Conservation (phyloP, 2,113 vertebrate genomes). For the Loxodonta africana region DNA sequence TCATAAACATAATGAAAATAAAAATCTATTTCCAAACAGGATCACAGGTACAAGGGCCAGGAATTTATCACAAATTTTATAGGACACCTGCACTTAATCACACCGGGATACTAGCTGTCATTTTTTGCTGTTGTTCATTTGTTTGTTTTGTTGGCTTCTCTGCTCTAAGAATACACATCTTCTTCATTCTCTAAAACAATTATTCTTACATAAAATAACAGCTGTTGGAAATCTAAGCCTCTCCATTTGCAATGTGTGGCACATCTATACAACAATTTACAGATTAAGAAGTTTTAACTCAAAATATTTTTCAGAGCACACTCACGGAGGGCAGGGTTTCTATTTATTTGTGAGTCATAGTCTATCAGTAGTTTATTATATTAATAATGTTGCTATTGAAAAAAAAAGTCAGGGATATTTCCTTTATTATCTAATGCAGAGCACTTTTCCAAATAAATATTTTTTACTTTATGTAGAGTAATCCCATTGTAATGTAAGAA, state of each 20-base stretch:
- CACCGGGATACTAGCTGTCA: background rate
- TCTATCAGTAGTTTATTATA: background rate
- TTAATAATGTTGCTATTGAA: background rate
- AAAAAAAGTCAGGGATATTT: background rate
- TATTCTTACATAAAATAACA: conserved; percentile 10
- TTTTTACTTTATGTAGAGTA: background rate
- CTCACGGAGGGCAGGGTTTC: background rate
- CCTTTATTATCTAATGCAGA: background rate
- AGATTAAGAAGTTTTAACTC: background rate
- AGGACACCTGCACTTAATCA: background rate
- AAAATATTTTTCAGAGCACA: background rate
- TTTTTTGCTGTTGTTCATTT: background rate
- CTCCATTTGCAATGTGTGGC: background rate
- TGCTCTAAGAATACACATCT: background rate
- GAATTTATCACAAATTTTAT: background rate
- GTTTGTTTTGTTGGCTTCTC: background rate
- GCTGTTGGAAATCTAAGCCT: background rate
- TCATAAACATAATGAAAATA: background rate
- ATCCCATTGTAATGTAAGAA: background rate
- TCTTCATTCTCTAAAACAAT: background rate
- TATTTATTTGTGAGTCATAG: background rate
- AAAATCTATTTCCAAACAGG: background rate
- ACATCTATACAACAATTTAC: background rate
- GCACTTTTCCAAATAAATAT: background rate
- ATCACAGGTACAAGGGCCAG: background rate